Evolutionary conservation across 1,140 invertebrate genomes (phyloP).

Genomic region (Idris sp.): DNA sequence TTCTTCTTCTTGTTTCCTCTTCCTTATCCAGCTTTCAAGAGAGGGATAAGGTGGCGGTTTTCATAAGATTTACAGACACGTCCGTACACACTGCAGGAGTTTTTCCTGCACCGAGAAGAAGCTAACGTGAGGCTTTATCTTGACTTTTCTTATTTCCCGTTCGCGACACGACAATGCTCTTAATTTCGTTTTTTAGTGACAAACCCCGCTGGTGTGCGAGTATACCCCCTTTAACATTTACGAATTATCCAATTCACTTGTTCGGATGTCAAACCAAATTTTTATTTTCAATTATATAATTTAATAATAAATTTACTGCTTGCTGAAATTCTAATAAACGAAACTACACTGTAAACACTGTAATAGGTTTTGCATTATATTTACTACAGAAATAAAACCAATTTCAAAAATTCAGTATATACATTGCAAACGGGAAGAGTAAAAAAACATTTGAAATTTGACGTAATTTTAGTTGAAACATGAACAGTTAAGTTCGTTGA

Average conservation of each 20-base stretch:
- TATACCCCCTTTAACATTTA: too few relatives aligned
- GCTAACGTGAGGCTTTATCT: constrained; percentile 55
- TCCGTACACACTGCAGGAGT: constrained; percentile 42
- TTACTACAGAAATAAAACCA: too few relatives aligned
- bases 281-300: too few relatives aligned
- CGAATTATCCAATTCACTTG: constrained; percentile 48
- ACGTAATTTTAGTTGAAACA: too few relatives aligned
- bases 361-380: too few relatives aligned
- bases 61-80: constrained; percentile 63
- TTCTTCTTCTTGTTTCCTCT: constrained; percentile 31
- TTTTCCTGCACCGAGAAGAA: constrained; percentile 39
- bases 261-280: constrained; percentile 65
- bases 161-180: constrained; percentile 75
- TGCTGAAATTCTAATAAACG: too few relatives aligned
- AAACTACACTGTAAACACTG: too few relatives aligned
- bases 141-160: constrained; percentile 71
- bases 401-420: too few relatives aligned
- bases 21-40: constrained; percentile 57
- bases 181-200: constrained; percentile 70
- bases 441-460: too few relatives aligned
- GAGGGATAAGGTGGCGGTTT: constrained; percentile 55
- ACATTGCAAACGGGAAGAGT: too few relatives aligned
- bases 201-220: constrained; percentile 50
- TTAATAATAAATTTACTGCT: too few relatives aligned
- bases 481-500: too few relatives aligned